Evolutionary conservation across 2,113 vertebrate genomes (phyloP), one percentile per base, ranked within the genome.

Genomic region (Neogobius melanostomus): DNA sequence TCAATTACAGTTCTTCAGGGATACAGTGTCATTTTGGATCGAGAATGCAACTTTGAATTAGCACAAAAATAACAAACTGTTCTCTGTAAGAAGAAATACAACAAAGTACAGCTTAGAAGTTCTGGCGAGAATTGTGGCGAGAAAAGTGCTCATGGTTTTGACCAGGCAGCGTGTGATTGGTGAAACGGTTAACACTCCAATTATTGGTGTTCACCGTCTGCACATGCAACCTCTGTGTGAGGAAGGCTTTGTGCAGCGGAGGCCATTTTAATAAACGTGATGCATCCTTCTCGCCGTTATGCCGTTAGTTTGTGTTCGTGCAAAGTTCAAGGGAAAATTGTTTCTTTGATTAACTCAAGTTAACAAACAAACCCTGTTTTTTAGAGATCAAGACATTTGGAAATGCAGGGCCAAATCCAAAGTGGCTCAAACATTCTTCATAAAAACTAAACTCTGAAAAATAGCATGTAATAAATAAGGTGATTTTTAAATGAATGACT

Each of bases 31-130:
- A 87, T 72, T 76, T 74, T 69, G 71, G 80, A 79, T 79, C 54
- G 54, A 77, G 68, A 83, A 83, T 75, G 79, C 77, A 82, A 86
- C 82, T 89, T 88, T 85, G 82, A 87, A 85, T 87, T 87, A 83
- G 67, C 64, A 65, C 74, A 82, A 88, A 36, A 82, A 85, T 84
- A 90, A 89, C 75, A 66, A 91, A 86, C 67, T 75, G 68, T 66
- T 75, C 66, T 66, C 71, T 10, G 56, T 68, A 9, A 69, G 44
- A 61, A 61, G 42, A 61, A 61, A 44, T 43, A 36, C 28, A 7
- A 61, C 47, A 82, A 77, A 69, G 61, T 61, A 47, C 12, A 28
- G 61, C 76, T 86, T 77, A 83, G 81, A 89, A 83, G 77, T 56
- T 84, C 44, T 78, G 71, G 64, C 52, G 49, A 82, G 75, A 77